Evolutionary conservation across 2,113 vertebrate genomes (phyloP), one percentile per base, ranked within the genome.

Genomic region (Neodontobutis hainanensis): DNA sequence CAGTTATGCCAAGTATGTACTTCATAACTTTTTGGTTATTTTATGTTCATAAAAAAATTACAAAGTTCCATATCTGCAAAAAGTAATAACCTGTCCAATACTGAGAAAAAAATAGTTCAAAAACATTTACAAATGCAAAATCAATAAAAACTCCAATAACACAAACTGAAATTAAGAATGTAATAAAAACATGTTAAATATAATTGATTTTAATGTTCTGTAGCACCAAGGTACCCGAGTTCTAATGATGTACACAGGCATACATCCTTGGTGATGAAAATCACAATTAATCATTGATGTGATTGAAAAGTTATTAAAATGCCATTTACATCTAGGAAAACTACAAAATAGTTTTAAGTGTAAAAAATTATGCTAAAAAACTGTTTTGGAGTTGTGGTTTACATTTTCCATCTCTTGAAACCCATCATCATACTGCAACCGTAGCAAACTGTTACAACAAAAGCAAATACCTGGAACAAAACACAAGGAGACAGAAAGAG

Each of bases 391-490:
- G 63, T 51, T 58, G 12, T 5, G 1, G 0, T 56, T 85, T 72
- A 92, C 75, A 76, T 85, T 65, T 82, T 88, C 91, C 91, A 93
- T 68, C 92, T 87, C 76, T 77, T 93, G 80, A 94, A 91, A 66
- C 91, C 92, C 92, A 94, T 91, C 81, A 83, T 72, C 91, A 93
- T 75, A 73, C 92, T 94, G 84, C 87, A 92, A 77, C 83, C 83
- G 8, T 94, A 94, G 83, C 82, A 91, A 1, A 92, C 11, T 0
- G 91, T 93, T 74, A 88, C 92, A 47, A 92, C 3, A 56, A 91
- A 92, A 3, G 91, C 82, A 80, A 93, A 92, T 80, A 94, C 78
- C 92, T 94, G 78, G 10, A 12, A 67, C 2, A 76, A 51, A 53
- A 61, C 35, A 36, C n/a, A 79, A 69, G 3, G 38, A 38, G 47